A percentile compares a stretch with the other conserved stretches of the same genome.
phyloP scores from a whole-genome alignment of 1,140 invertebrate species.

The Calosoma granatense region DNA sequence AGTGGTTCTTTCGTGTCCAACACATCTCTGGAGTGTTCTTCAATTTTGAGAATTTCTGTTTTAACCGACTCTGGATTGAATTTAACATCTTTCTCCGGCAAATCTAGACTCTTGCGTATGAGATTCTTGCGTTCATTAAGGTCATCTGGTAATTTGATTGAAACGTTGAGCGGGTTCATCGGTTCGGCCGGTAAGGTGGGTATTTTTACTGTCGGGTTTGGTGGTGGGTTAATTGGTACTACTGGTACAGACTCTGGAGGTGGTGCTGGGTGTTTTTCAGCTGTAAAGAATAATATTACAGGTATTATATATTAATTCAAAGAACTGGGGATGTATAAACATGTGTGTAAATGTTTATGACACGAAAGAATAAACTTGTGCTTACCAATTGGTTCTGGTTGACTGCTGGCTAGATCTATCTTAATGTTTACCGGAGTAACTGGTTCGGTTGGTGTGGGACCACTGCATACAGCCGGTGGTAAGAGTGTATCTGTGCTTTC shows the following conservation, averaged over 20 bases:
- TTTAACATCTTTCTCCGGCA: slow-evolving; percentile 22
- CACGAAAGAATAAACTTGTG: too few relatives aligned
- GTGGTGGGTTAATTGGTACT: slow-evolving; percentile 16
- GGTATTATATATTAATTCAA: neutral
- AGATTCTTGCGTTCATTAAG: slow-evolving; percentile 32
- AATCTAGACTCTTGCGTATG: slow-evolving; percentile 29
- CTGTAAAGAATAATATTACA: slow-evolving; percentile 30
- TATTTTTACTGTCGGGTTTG: slow-evolving; percentile 28
- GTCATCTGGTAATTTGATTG: slow-evolving; percentile 31
- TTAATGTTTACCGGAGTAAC: slow-evolving; percentile 25
- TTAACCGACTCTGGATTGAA: slow-evolving; percentile 13
- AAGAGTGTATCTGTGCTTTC: slow-evolving; percentile 37
- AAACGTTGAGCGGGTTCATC: slow-evolving; percentile 29
- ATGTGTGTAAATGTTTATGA: neutral
- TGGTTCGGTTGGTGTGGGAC: slow-evolving; percentile 23
- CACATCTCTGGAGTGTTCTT: slow-evolving; percentile 12
- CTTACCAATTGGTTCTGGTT: neutral
- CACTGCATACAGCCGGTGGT: neutral
- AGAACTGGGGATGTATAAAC: neutral
- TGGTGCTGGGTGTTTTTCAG: slow-evolving; percentile 23
- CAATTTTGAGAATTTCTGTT: slow-evolving; percentile 28
- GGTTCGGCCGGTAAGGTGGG: slow-evolving; percentile 13
- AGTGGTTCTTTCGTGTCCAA: slow-evolving; percentile 16
- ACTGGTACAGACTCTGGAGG: slow-evolving; percentile 14
- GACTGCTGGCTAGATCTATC: neutral